A percentile compares a stretch with the other conserved stretches of the same genome.
These are phyloP conservation scores for Ammospiza maritima DNA, from an alignment of 2,797 vertebrate genomes.

Conservation along the genomic window DNA sequence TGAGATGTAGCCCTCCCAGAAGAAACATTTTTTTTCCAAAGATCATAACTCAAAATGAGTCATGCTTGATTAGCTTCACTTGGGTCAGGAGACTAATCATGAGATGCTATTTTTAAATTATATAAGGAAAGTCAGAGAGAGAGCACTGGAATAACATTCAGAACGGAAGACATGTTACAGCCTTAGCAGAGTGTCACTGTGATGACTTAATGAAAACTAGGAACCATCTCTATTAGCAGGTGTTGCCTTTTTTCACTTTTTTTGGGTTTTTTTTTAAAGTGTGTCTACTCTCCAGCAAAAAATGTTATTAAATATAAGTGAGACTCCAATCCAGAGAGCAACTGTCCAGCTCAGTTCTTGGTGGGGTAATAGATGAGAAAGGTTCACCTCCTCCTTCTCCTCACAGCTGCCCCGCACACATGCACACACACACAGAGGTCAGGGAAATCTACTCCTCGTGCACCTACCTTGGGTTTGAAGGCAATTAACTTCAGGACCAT, in stretches of 20 bases:
- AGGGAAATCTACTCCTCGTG: not conserved
- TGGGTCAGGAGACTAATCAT: conserved; percentile 49
- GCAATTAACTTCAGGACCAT: conserved; percentile 99
- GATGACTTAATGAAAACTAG: not conserved
- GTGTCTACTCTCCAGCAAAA: conserved; percentile 15
- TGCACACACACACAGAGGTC: conserved; percentile 16
- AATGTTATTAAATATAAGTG: not conserved
- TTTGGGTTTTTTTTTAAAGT: not conserved
- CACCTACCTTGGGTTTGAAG: conserved; percentile 98
- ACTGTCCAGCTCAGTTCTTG: conserved; percentile 42
- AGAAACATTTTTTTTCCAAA: conserved; percentile 25
- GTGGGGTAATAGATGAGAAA: conserved; percentile 1
- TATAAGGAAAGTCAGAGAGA: conserved; percentile 29
- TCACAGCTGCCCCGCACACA: conserved; percentile 22
- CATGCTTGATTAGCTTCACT: conserved; percentile 41
- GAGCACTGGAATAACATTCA: conserved; percentile 14
- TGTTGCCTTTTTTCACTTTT: not conserved
- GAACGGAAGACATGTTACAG: not conserved
- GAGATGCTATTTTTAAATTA: conserved; percentile 36
- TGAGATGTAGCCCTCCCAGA: not conserved
- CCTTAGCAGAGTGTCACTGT: not conserved
- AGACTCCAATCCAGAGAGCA: conserved; percentile 59
- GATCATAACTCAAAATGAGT: conserved; percentile 30
- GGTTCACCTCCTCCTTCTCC: conserved; percentile 64
- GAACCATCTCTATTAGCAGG: not conserved